Evolutionary conservation across 2,888 invertebrate genomes (phyloP), one percentile per base, ranked within the genome.

Genomic region (Cheilosia pagana): DNA sequence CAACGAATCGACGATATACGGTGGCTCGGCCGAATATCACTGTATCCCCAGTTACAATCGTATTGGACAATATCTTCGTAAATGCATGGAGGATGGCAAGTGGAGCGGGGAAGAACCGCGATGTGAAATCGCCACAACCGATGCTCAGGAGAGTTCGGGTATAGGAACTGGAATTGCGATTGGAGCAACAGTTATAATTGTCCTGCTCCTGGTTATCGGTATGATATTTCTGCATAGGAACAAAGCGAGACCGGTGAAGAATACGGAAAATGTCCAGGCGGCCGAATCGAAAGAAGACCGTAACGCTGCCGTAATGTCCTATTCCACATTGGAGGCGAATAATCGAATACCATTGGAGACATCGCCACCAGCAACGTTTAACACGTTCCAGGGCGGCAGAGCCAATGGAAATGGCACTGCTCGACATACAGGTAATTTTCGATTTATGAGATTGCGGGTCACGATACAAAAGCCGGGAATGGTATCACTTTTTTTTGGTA

Each of bases 81-180:
- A 96, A 89, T 98, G 98, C 89, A 93, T 95, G 91, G 96, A 96
- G 72, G 96, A 95, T 82, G 97, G 96, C 3, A 93, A 93, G 55
- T 98, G 98, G 98, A 97, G 97, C 3, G 97, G 97, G 0, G 96
- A 96, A 65, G 96, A 96, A 88, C 97, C 98, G 0, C 94, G 94
- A 88, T 98, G 98, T 91, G 95, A 96, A 92, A 92, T 95, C 62
- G 93, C 94, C 1, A 93, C 93, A 0, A 94, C 95, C 23, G 96
- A 96, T 89, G 94, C 95, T 0, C 95, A 95, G 87, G 96, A 95
- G 79, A 93, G 94, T 19, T 95, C 95, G 2, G 94, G 95, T 3
- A 90, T 97, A 70, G 96, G 96, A 0, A 94, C 96, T 8, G 96
- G 96, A 82, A 96, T 97, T 21, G 97, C 96, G 21, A 95, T 97